Base-by-base conservation (phyloP, 2,113 vertebrate genomes). In the Pollachius pollachius region DNA sequence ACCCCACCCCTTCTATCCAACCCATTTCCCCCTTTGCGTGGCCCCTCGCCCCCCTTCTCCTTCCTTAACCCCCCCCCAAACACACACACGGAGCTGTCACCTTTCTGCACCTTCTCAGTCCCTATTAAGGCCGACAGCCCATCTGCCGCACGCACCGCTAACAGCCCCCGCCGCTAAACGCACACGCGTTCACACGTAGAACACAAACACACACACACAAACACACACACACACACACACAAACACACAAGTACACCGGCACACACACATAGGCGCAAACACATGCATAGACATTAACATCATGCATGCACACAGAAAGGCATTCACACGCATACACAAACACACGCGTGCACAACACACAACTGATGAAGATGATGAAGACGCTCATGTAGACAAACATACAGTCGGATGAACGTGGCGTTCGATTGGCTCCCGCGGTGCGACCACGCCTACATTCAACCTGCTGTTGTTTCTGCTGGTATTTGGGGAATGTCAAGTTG, bases 101-200 rank as follows among this genome's bases (percentile, higher is more conserved):
- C 85, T 88, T 87, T 84, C 83, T 83, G 78, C 88, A 86, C 85
- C 79, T 81, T 78, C 85, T 89, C 85, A 84, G 85, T 90, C 85
- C 85, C 84, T 90, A 91, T 93, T 92, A 91, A 92, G 90, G 84
- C 89, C 89, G 90, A 92, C 90, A 90, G 88, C 91, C 90, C 91
- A 93, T 93, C 92, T 93, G 92, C 90, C 82, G 82, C 85, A 81
- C 89, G 89, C 88, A 87, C 86, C 73, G 83, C 87, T 89, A 87
- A 90, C 85, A 86, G 85, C 89, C 86, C 87, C 86, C 84, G 84
- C 89, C 81, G 87, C 88, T 89, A 85, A 82, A 89, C 76, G 48
- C 74, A 60, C 78, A 70, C 82, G 76, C 84, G 83, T 75, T 69
- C 78, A 72, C 80, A 63, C 73, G 76, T 69, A 75, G 64, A 52